These are phyloP conservation scores for Eriocheir sinensis DNA, from an alignment of 1,140 invertebrate genomes.

Conservation along the genomic window DNA sequence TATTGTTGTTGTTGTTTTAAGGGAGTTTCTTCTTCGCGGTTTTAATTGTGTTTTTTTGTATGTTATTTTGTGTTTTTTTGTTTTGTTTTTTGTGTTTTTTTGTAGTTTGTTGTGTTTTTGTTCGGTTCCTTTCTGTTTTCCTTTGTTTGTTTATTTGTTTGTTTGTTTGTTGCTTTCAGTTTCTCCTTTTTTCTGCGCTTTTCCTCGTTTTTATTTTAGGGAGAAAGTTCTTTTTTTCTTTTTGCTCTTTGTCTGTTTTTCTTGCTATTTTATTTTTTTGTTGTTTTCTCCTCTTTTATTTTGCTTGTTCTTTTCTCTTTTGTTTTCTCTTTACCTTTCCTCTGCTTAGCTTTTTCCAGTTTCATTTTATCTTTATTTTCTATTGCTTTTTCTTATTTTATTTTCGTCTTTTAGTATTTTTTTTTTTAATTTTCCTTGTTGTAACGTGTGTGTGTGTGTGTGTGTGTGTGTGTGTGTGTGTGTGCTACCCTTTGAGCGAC, in stretches of 20 bases:
- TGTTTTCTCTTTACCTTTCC: background rate
- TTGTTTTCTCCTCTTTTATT: background rate
- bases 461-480: constrained; percentile 4
- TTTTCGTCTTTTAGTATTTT: background rate
- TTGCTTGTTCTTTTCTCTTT: background rate
- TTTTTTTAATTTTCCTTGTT: background rate
- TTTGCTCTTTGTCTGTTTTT: no score
- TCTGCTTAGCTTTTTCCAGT: background rate
- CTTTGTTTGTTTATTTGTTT: no score
- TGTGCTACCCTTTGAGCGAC: background rate
- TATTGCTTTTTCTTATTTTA: no score
- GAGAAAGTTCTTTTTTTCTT: no score
- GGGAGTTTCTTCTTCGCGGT: no score
- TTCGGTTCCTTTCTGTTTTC: no score
- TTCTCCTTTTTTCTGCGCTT: background rate
- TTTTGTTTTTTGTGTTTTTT: background rate
- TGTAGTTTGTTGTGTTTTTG: background rate
- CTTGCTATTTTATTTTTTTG: background rate
- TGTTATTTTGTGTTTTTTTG: background rate
- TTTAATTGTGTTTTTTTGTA: background rate
- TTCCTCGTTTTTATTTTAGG: background rate
- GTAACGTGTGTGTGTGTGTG: background rate
- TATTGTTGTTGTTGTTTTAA: no score
- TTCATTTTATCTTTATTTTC: no score
- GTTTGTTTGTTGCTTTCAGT: background rate